phyloP scores from a whole-genome alignment of 2,797 vertebrate genomes.

The Sebastes nivosus region DNA sequence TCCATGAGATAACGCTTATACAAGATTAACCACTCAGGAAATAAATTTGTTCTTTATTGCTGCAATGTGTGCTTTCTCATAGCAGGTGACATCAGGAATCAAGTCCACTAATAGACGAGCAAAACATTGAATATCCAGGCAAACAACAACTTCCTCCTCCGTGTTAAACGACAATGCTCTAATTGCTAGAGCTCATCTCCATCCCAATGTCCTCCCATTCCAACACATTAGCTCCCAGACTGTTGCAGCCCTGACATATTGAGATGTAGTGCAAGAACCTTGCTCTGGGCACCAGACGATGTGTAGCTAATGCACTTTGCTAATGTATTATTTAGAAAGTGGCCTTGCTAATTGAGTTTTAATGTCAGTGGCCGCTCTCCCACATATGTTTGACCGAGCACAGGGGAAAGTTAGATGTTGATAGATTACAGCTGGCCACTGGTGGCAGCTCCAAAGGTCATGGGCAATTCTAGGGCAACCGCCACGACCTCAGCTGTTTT shows the following conservation, averaged over 20 bases:
- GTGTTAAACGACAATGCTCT: slow-evolving; percentile 50
- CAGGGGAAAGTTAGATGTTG: slow-evolving; percentile 80
- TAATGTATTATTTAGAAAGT: slow-evolving; percentile 86
- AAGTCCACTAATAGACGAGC: not conserved
- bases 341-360: slow-evolving; percentile 85
- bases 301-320: slow-evolving; percentile 81
- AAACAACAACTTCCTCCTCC: slow-evolving; percentile 4
- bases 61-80: not conserved
- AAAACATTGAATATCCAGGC: not conserved
- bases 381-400: slow-evolving; percentile 72
- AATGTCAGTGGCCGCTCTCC: slow-evolving; percentile 83
- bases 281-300: slow-evolving; percentile 68
- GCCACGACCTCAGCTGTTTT: slow-evolving; percentile 48
- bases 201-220: slow-evolving; percentile 56
- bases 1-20: not conserved
- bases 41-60: not conserved
- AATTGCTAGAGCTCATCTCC: slow-evolving; percentile 58
- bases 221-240: slow-evolving; percentile 63
- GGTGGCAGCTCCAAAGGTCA: slow-evolving; percentile 81
- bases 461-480: slow-evolving; percentile 51
- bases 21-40: not conserved
- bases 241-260: slow-evolving; percentile 75
- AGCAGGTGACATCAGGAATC: slow-evolving; percentile 14
- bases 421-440: slow-evolving; percentile 78
- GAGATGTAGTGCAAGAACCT: slow-evolving; percentile 69